Conservation (phyloP, 1,140 invertebrate species). For the Ericerus pela region DNA sequence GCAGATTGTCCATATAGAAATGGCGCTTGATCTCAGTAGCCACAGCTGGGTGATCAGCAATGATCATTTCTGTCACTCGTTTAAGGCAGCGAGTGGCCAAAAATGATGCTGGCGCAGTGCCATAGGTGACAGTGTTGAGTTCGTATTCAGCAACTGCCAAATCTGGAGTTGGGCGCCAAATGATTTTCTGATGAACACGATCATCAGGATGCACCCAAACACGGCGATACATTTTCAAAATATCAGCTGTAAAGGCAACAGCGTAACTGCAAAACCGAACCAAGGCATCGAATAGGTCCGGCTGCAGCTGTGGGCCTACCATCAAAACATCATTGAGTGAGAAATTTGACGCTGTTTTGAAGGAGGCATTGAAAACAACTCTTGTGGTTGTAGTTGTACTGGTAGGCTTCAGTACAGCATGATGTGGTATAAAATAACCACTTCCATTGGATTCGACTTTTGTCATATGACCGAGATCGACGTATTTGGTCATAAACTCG, state of each 20-base stretch:
- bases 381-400: slow-evolving; percentile 1
- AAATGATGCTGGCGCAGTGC: no score
- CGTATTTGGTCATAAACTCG: background rate
- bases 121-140: no score
- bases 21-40: background rate
- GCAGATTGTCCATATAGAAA: background rate
- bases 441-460: background rate
- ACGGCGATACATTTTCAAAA: slow-evolving; percentile 20
- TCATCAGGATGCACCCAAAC: slow-evolving; percentile 14
- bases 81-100: no score
- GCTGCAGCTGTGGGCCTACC: slow-evolving; percentile 20
- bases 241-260: slow-evolving; percentile 21
- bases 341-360: slow-evolving; percentile 17
- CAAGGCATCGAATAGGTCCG: slow-evolving; percentile 9
- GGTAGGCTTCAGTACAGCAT: slow-evolving; percentile 10
- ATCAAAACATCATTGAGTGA: slow-evolving; percentile 27
- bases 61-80: no score
- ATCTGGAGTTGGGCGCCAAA: no score
- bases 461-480: background rate
- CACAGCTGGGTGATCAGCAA: no score
- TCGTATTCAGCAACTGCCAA: no score
- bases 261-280: slow-evolving; percentile 15
- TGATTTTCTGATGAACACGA: slow-evolving; percentile 27
- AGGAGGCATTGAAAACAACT: slow-evolving; percentile 19
- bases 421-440: slow-evolving; percentile 16